These are phyloP conservation scores for Napeogenes inachia DNA, from an alignment of 2,888 invertebrate genomes.

Conservation along the genomic window DNA sequence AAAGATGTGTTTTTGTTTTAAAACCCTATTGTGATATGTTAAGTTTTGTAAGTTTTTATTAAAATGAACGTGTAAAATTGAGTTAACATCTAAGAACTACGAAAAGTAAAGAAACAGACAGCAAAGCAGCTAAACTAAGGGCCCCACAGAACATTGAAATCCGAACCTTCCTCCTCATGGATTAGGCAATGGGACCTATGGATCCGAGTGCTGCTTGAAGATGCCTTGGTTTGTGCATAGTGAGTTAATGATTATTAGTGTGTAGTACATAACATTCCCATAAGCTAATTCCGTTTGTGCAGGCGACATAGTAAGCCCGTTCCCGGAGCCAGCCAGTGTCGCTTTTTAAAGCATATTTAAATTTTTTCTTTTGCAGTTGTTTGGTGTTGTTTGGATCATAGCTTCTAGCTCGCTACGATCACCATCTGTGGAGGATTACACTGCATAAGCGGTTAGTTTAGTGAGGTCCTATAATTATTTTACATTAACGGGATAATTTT, in stretches of 20 bases:
- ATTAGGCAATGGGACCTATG: constrained; percentile 65
- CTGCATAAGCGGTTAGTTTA: constrained; percentile 70
- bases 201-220: constrained; percentile 68
- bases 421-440: constrained; percentile 78
- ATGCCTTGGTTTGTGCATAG: constrained; percentile 56
- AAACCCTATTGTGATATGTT: neutral
- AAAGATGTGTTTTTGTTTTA: neutral
- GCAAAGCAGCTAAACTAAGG: constrained; percentile 50
- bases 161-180: constrained; percentile 65
- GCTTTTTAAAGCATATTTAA: constrained; percentile 77
- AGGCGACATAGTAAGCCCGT: constrained; percentile 73
- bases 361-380: constrained; percentile 79
- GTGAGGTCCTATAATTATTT: constrained; percentile 45
- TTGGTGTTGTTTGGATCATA: constrained; percentile 79
- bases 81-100: constrained; percentile 30
- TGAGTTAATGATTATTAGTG: constrained; percentile 48
- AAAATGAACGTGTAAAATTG: neutral
- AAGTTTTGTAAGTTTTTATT: neutral
- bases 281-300: constrained; percentile 72
- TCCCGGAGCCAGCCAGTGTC: constrained; percentile 61
- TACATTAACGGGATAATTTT: constrained; percentile 28
- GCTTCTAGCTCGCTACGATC: constrained; percentile 78
- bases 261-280: constrained; percentile 66
- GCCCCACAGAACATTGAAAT: constrained; percentile 47
- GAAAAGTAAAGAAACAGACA: constrained; percentile 42